Evolutionary conservation across 2,888 invertebrate species (phyloP).

Genomic region (Morpho deidamia): DNA sequence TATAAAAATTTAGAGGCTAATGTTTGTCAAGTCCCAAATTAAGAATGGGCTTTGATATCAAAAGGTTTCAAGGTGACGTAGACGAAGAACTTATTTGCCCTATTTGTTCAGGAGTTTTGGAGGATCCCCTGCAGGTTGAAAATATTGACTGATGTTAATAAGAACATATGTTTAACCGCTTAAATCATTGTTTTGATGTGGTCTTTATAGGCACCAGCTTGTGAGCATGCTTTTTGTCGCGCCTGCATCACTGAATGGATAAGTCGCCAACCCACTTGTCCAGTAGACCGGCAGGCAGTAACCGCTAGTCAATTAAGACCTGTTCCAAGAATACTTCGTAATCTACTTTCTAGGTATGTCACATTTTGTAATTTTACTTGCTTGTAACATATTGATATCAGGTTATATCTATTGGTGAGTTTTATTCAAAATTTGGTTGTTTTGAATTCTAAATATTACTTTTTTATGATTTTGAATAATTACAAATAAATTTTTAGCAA

Average conservation of each 20-base stretch:
- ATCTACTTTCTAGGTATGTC: conserved; percentile 86
- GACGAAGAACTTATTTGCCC: conserved; percentile 98
- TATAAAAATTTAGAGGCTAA: conserved; percentile 12
- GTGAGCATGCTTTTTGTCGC: conserved; percentile 97
- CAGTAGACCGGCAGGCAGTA: conserved; percentile 94
- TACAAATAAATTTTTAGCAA: too few relatives aligned
- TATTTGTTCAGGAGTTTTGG: conserved; percentile 96
- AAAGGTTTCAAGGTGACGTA: conserved; percentile 95
- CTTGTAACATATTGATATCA: not conserved
- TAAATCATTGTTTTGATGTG: not conserved
- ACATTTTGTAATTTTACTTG: conserved; percentile 3
- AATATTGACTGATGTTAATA: conserved; percentile 21
- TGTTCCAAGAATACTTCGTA: conserved; percentile 95
- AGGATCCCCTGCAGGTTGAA: conserved; percentile 94
- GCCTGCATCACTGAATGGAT: conserved; percentile 97
- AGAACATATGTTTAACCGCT: not conserved
- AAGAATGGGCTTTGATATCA: conserved; percentile 95
- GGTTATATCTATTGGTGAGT: not conserved
- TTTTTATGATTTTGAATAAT: too few relatives aligned
- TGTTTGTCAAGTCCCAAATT: conserved; percentile 27
- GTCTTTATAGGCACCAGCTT: conserved; percentile 87
- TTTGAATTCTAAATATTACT: too few relatives aligned
- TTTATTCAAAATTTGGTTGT: too few relatives aligned
- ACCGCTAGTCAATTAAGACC: conserved; percentile 93
- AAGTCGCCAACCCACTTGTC: conserved; percentile 94